Base-by-base conservation (phyloP, 2,113 vertebrate species). In the Rhadina sibilatrix region DNA sequence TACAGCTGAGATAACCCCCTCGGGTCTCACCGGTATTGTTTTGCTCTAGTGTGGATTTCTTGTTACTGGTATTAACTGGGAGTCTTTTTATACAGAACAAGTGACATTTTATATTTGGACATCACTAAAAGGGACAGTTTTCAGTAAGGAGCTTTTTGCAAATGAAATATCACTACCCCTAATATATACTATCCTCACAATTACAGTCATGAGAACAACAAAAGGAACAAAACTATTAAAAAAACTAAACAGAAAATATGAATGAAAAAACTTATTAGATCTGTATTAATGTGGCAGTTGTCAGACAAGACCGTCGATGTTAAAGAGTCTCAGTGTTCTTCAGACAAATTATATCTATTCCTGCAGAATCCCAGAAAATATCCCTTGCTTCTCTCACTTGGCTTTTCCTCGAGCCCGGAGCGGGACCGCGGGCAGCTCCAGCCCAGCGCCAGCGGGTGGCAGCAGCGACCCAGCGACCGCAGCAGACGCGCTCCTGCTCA, bases 381-480 rank as follows among this genome's bases (percentile, higher is more conserved):
- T 1, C 35, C 3, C 35, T 12, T 7, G 56, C 22, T 10, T 1
- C 33, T 17, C 37, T 2, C 16, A 1, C 2, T 2, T 8, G 6
- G 22, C 15, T 38, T 37, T 10, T 6, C 56, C 72, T 22, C 17
- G 1, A 25, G 40, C 9, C 10, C 17, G 3, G 40, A 7, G 70
- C 0, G 6, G 40, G 15, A 27, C 30, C 5, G n/a, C 1, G 42
- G 71, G 74, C 57, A 90, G 17, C 10, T 10, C 10, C 56, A 15
- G 17, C 40, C 19, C 74, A 1, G 40, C 16, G 54, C 94, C 97
- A 87, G 92, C 23, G 53, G 97, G 80, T 44, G 96, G 87, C 96
- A 96, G 96, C 95, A 95, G n/a, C 63, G 9, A 6, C 89, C 37
- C 80, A 27, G 52, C 17, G 2, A 63, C 28, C 5, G 37, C 77